A percentile compares a stretch with the other conserved stretches of the same genome.
phyloP scores from a whole-genome alignment of 2,113 vertebrate species.

The Rhinolophus sinicus region DNA sequence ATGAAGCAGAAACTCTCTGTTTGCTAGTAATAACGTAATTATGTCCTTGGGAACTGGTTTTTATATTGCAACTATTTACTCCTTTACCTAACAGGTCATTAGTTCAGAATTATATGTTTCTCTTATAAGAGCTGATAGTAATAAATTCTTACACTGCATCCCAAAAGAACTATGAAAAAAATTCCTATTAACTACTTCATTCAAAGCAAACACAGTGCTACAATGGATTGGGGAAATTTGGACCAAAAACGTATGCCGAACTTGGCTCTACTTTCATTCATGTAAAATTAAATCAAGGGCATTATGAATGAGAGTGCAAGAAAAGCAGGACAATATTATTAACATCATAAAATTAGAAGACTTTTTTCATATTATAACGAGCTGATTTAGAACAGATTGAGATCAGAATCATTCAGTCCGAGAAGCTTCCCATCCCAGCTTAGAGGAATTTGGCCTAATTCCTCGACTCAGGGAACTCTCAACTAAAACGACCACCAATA shows the following conservation, averaged over 20 bases:
- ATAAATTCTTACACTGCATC: slow-evolving; percentile 63
- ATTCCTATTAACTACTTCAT: slow-evolving; percentile 10
- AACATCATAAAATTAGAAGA: background rate
- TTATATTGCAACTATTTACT: slow-evolving; percentile 72
- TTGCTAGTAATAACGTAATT: slow-evolving; percentile 77
- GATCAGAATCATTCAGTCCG: background rate
- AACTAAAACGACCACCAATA: background rate
- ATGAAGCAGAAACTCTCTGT: slow-evolving; percentile 78
- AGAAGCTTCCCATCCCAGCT: background rate
- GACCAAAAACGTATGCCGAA: background rate
- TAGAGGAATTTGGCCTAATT: background rate
- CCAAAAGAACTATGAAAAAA: slow-evolving; percentile 66
- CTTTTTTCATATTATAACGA: background rate
- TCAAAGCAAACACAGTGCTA: slow-evolving; percentile 17
- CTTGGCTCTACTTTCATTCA: background rate
- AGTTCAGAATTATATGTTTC: slow-evolving; percentile 76
- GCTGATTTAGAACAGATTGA: background rate
- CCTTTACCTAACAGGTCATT: slow-evolving; percentile 76
- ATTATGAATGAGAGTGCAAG: background rate
- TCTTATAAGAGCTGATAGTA: slow-evolving; percentile 64
- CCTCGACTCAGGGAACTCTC: background rate
- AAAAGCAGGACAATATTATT: background rate
- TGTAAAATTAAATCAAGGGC: background rate
- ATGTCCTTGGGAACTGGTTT: slow-evolving; percentile 70
- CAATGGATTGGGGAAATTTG: background rate